These are phyloP conservation scores for Chaetodon trifascialis DNA, from an alignment of 2,113 vertebrate species.

Conservation along the genomic window DNA sequence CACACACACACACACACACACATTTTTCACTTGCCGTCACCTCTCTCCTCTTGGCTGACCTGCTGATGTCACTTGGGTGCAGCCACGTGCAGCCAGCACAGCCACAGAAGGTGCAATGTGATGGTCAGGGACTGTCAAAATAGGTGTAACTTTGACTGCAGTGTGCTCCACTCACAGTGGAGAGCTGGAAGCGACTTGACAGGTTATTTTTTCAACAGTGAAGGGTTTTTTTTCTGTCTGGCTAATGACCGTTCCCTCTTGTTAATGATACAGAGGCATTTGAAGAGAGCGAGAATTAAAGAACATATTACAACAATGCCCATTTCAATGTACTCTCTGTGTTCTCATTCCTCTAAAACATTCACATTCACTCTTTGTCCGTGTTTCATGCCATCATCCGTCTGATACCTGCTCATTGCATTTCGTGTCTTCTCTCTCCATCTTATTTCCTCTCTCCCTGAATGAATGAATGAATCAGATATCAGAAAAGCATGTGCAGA, in stretches of 20 bases:
- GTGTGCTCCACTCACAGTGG: slow-evolving; percentile 38
- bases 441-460: slow-evolving; percentile 26
- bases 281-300: slow-evolving; percentile 24
- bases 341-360: slow-evolving; percentile 29
- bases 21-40: slow-evolving; percentile 69
- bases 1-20: no score
- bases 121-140: slow-evolving; percentile 70
- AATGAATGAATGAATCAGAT: slow-evolving; percentile 58
- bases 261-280: background rate
- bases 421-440: slow-evolving; percentile 35
- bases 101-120: slow-evolving; percentile 66
- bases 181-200: slow-evolving; percentile 37
- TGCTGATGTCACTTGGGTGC: slow-evolving; percentile 58
- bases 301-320: slow-evolving; percentile 68
- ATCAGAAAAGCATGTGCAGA: slow-evolving; percentile 65
- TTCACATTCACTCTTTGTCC: slow-evolving; percentile 26
- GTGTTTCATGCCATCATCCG: slow-evolving; percentile 24
- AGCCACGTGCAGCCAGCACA: slow-evolving; percentile 56
- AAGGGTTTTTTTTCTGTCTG: background rate
- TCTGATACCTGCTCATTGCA: slow-evolving; percentile 33
- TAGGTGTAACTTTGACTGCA: slow-evolving; percentile 66
- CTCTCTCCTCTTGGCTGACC: slow-evolving; percentile 65
- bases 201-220: slow-evolving; percentile 14
- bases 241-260: background rate
- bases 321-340: slow-evolving; percentile 73